These are phyloP conservation scores for Catalaphyllia jardinei DNA, from an alignment of 64 coral and sea anemone genomes.

Conservation along the genomic window DNA sequence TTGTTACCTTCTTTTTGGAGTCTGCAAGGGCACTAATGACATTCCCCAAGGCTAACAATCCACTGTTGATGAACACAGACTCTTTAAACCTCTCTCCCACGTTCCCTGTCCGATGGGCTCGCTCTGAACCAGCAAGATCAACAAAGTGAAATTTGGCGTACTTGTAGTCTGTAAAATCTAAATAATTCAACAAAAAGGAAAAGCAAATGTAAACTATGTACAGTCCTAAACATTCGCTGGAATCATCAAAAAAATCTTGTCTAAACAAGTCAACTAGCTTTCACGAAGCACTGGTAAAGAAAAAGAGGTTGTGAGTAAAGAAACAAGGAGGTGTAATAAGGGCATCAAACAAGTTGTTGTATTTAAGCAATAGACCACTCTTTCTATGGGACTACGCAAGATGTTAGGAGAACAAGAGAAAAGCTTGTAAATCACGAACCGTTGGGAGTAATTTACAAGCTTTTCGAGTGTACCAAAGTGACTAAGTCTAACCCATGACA, in stretches of 20 bases:
- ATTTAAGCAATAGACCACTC: too few relatives aligned
- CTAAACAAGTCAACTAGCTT: too few relatives aligned
- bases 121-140: slow-evolving; percentile 93
- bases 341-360: too few relatives aligned
- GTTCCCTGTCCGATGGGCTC: slow-evolving; percentile 91
- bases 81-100: slow-evolving; percentile 98
- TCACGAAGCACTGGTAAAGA: too few relatives aligned
- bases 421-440: too few relatives aligned
- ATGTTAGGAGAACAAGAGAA: too few relatives aligned
- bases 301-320: too few relatives aligned
- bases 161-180: slow-evolving; percentile 79
- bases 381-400: too few relatives aligned
- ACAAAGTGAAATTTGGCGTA: slow-evolving; percentile 99
- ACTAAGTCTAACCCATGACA: background rate
- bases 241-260: too few relatives aligned
- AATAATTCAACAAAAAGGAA: background rate
- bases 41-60: slow-evolving; percentile 88
- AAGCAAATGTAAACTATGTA: background rate
- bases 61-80: slow-evolving; percentile 94
- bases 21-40: slow-evolving; percentile 97
- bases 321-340: too few relatives aligned
- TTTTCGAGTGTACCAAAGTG: background rate
- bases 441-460: too few relatives aligned
- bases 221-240: too few relatives aligned
- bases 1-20: slow-evolving; percentile 70